Base-by-base conservation (phyloP, 2,888 invertebrate species). In the Mesorhabditis belari region DNA sequence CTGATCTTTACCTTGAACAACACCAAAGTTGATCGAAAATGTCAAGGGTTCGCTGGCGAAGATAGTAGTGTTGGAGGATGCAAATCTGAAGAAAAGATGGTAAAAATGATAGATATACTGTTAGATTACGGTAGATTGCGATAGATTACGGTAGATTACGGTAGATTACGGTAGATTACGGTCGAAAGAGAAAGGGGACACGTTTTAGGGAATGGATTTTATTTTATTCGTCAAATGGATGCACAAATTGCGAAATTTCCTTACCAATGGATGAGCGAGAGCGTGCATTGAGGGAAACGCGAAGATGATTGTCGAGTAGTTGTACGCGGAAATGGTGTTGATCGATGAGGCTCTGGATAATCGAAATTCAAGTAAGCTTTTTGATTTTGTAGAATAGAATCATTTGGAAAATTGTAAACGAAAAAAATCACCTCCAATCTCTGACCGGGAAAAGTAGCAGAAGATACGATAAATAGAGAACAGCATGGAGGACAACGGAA, bases 261-360 rank as follows among this genome's bases (percentile, higher is more conserved):
- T 58, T n/a, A 66, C 66, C 6, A 67, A 21, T n/a, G 67, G 67
- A 60, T 67, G 67, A n/a, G 64, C 61, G 12, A 64, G 52, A 9
- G 67, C 67, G 51, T 67, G 67, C 12, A 67, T 49, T 1, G 64
- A 62, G 12, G 67, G 67, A 49, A 67, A 55, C 3, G 62, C 57
- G 54, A 67, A 67, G 6, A 65, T 61, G 23, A 67, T 60, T n/a
- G 67, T 67, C 12, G 67, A 65, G 5, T 63, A 19, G 52, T 67
- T 67, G 58, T 57, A 67, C 23, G 62, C 59, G 3, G 49, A 17
- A 24, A 67, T 44, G 26, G 67, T 61, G 9, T 65, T 50, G 44
- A 27, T 44, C 23, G 58, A 21, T 49, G 64, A 49, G 5, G 67
- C 67, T 28, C 61, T 57, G 27, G 6, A n/a, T 51, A 19, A 9